phyloP scores from a whole-genome alignment of 2,113 vertebrate genomes.

The Clarias macrocephalus region DNA sequence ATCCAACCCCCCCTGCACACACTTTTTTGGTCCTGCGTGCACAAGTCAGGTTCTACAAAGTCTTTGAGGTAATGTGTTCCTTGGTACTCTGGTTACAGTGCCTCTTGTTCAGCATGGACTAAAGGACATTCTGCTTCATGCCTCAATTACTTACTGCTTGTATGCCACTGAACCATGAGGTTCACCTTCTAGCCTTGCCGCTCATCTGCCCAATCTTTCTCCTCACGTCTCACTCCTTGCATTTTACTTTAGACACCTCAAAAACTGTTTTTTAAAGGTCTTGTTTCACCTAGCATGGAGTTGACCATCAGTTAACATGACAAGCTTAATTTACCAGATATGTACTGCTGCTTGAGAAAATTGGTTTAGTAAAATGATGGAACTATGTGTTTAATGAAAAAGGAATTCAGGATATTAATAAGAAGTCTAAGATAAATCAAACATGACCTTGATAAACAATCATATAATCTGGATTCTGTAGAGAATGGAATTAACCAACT shows the following conservation, averaged over 20 bases:
- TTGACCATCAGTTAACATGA: not conserved
- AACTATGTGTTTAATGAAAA: not conserved
- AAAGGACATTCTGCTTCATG: conserved; percentile 66
- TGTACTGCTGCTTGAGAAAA: not conserved
- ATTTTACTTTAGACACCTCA: conserved; percentile 17
- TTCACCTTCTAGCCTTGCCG: conserved; percentile 41
- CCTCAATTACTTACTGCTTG: conserved; percentile 54
- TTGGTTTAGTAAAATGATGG: not conserved
- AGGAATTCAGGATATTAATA: not conserved
- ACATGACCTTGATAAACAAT: not conserved
- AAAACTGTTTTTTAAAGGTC: conserved; percentile 16
- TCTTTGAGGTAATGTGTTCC: conserved; percentile 66
- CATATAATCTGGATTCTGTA: not conserved
- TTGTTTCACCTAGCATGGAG: conserved; percentile 8
- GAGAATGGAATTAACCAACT: not conserved
- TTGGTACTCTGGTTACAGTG: conserved; percentile 68
- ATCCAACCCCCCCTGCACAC: conserved; percentile 14
- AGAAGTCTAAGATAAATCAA: not conserved
- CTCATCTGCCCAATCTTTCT: conserved; percentile 18
- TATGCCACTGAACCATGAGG: conserved; percentile 55
- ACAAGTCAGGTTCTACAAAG: conserved; percentile 61
- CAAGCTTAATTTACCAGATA: not conserved
- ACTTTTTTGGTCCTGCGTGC: conserved; percentile 65
- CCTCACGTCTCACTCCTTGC: not conserved
- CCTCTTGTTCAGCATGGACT: conserved; percentile 60